Base-by-base conservation (phyloP, 2,797 vertebrate genomes). In the Liasis olivaceus region DNA sequence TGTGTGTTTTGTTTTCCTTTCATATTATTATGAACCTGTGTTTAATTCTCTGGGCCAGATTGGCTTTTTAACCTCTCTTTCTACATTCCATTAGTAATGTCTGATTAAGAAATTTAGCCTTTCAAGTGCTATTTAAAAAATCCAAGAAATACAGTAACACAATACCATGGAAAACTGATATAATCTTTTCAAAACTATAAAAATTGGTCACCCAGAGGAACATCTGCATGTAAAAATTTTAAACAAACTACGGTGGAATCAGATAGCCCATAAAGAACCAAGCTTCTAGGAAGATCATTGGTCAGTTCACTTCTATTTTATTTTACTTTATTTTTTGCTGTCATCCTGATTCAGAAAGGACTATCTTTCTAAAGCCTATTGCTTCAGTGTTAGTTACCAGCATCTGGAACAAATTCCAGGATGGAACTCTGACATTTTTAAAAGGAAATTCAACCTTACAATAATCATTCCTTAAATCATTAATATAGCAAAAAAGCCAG, bases 101-200 rank as follows among this genome's bases (percentile, higher is more conserved):
- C 97, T 97, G 97, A 97, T 96, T 97, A 96, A 95, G 97, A 98
- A 98, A 95, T 97, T 85, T 98, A 96, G 97, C 97, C 98, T 98
- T 98, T 98, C 98, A 97, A 98, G 98, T 97, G 98, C 98, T 97
- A 97, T 97, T 96, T 91, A 96, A 97, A 97, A 97, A 97, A 96
- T 96, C 97, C 97, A 98, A 98, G 97, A 99, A 99, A 99, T 98
- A 99, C 98, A 99, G 99, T 99, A 99, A 99, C 98, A 98, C 98
- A 99, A 99, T 99, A 99, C 98, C 97, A 97, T 97, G 98, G 98
- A 98, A 99, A 99, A 98, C 98, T 98, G 99, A 99, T 99, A 99
- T 98, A 98, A 99, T 99, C 99, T 99, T 99, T 98, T 99, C 98
- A 98, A 98, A 99, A 99, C 99, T 98, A 99, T 99, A 99, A 99